Percentiles rank a stretch among this genome's conserved stretches.
phyloP scores from a whole-genome alignment of 2,888 invertebrate genomes.

The Dromius quadrimaculatus region DNA sequence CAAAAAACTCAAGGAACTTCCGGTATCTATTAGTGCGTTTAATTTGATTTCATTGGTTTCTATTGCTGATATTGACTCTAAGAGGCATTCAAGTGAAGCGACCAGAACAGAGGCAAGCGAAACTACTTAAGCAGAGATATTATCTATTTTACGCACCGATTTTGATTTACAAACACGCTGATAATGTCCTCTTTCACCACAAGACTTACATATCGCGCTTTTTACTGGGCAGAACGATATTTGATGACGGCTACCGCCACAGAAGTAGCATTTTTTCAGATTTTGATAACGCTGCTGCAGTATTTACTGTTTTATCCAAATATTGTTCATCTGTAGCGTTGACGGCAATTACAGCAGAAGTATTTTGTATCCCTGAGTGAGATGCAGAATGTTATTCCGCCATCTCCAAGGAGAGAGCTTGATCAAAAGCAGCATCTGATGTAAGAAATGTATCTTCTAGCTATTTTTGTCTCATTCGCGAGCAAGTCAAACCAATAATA shows the following conservation, averaged over 20 bases:
- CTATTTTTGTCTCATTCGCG: not conserved
- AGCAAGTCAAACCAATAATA: not conserved
- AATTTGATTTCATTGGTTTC: not conserved
- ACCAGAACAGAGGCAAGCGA: not conserved
- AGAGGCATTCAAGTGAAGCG: not conserved
- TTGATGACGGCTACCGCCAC: not conserved
- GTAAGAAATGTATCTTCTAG: not conserved
- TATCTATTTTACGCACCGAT: not conserved
- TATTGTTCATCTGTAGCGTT: not conserved
- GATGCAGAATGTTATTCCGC: not conserved
- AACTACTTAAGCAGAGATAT: not conserved
- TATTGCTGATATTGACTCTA: not conserved
- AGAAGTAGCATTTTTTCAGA: not conserved
- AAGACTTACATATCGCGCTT: not conserved
- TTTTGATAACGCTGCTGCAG: not conserved
- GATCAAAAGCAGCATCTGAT: not conserved
- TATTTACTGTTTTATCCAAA: not conserved
- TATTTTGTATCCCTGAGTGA: not conserved
- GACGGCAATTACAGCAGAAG: too few species aligned
- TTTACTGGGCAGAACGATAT: not conserved
- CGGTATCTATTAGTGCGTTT: not conserved
- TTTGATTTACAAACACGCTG: not conserved
- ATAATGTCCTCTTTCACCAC: not conserved
- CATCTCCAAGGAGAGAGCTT: not conserved
- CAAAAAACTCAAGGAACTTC: not conserved